Evolutionary conservation across 2,113 vertebrate species (phyloP).

Genomic region (Dicentrarchus labrax): DNA sequence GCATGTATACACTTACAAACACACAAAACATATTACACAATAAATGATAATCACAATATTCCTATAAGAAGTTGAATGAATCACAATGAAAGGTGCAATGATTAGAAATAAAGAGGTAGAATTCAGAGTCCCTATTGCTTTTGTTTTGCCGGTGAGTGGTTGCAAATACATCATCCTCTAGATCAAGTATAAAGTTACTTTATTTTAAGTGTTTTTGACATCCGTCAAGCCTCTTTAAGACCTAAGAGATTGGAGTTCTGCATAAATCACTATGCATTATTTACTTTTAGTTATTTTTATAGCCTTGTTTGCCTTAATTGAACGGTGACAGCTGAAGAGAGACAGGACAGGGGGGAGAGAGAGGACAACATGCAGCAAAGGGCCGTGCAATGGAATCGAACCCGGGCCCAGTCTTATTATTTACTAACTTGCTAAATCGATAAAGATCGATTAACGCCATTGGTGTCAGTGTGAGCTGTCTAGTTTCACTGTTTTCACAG

Average conservation of each 20-base stretch:
- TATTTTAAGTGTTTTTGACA: not conserved
- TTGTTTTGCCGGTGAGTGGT: not conserved
- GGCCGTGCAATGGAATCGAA: too few relatives aligned
- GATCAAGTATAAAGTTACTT: not conserved
- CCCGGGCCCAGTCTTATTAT: too few relatives aligned
- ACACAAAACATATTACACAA: too few relatives aligned
- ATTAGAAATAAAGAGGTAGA: not conserved
- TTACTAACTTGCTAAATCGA: too few relatives aligned
- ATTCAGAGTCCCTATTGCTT: too few relatives aligned
- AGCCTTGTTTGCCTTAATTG: too few relatives aligned
- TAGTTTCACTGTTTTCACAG: not conserved
- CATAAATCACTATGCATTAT: too few relatives aligned
- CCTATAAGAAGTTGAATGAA: not conserved
- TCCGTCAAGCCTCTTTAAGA: not conserved
- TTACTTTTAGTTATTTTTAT: too few relatives aligned
- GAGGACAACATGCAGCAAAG: too few relatives aligned
- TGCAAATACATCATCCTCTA: not conserved
- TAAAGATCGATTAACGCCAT: not conserved
- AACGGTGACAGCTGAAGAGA: too few relatives aligned
- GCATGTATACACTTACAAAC: not conserved
- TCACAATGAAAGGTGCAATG: not conserved
- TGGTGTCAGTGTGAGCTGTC: not conserved
- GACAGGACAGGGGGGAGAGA: too few relatives aligned
- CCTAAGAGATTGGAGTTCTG: not conserved
- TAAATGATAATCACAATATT: not conserved